Conservation (phyloP, 2,113 vertebrate species). For the Psammodynastes pulverulentus region DNA sequence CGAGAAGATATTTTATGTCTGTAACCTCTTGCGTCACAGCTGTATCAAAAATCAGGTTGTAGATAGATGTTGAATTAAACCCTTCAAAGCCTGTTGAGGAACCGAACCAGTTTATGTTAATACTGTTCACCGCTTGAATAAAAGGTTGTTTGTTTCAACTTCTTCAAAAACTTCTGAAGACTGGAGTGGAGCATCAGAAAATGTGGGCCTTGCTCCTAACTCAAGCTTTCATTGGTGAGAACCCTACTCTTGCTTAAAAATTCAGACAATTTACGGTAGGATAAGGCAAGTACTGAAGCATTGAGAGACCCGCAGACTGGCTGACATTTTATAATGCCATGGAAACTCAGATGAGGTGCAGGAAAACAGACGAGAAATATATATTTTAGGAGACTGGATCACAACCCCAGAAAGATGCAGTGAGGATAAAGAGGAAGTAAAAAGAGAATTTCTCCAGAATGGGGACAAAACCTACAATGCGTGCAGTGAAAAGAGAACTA, state of each 20-base stretch:
- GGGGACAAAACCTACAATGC: background rate
- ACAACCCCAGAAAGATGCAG: background rate
- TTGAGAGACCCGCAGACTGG: background rate
- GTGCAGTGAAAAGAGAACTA: background rate
- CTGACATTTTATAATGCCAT: background rate
- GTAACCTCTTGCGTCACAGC: background rate
- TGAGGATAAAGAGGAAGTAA: slow-evolving; percentile 2
- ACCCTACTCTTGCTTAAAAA: background rate
- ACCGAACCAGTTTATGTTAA: background rate
- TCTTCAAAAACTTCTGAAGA: background rate
- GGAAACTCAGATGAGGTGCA: background rate
- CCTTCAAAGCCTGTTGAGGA: background rate
- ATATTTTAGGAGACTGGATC: background rate
- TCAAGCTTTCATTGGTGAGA: background rate
- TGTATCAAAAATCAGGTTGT: background rate
- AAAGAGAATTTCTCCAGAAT: background rate
- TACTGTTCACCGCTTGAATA: background rate
- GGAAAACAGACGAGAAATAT: background rate
- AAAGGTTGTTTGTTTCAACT: background rate
- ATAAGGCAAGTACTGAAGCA: background rate
- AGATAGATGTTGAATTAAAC: background rate
- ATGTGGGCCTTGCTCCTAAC: background rate
- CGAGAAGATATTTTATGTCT: background rate
- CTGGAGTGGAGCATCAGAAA: background rate
- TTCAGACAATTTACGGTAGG: background rate